Conservation (phyloP, 1,140 invertebrate genomes). For the Ooceraea biroi region DNA sequence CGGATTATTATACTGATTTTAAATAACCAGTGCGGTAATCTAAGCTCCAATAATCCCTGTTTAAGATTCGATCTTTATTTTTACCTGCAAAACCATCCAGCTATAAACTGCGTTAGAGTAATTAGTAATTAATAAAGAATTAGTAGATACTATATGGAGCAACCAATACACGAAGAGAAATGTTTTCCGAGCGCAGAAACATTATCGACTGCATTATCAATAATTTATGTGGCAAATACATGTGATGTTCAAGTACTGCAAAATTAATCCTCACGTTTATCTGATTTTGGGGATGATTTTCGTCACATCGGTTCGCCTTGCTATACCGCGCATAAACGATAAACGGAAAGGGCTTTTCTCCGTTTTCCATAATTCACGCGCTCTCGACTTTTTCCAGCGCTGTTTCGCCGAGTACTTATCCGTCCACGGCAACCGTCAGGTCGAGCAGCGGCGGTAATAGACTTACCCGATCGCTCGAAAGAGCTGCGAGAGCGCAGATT, state of each 20-base stretch:
- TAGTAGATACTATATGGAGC: neutral
- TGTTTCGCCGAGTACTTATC: neutral
- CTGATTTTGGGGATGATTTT: neutral
- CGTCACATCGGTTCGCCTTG: conserved; percentile 38
- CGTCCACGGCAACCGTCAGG: conserved; percentile 15
- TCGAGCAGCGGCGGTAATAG: conserved; percentile 42
- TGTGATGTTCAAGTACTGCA: too few species aligned
- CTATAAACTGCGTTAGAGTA: neutral
- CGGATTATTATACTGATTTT: neutral
- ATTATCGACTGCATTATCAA: too few species aligned
- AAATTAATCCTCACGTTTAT: neutral
- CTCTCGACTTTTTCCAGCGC: conserved; percentile 33
- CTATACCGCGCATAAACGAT: too few species aligned
- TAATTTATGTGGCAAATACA: too few species aligned
- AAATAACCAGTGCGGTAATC: neutral
- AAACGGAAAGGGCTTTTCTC: conserved; percentile 2
- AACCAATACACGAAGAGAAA: neutral
- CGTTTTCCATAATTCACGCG: conserved; percentile 39
- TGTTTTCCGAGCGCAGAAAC: too few species aligned
- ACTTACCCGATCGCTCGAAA: conserved; percentile 40
- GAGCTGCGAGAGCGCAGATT: too few species aligned
- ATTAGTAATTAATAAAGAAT: neutral
- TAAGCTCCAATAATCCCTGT: neutral
- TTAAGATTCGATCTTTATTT: neutral
- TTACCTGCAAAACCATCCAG: neutral